phyloP scores from a whole-genome alignment of 1,140 invertebrate species.

The Magallana ariakensis region DNA sequence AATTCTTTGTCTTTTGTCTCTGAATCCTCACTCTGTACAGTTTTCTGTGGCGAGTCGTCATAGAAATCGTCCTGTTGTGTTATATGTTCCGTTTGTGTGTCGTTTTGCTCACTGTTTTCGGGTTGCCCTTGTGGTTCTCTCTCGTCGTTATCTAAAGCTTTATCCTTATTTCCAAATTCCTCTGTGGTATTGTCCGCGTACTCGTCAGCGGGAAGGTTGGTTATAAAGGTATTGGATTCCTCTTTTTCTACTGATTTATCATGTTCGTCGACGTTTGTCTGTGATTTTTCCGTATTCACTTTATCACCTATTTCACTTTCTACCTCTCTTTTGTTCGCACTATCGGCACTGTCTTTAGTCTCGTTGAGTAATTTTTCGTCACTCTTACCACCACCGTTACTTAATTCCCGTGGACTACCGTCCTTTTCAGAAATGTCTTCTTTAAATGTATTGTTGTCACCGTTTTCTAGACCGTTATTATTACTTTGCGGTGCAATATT shows the following conservation, averaged over 20 bases:
- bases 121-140: background rate
- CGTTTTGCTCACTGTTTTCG: background rate
- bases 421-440: background rate
- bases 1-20: background rate
- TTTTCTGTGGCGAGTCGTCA: background rate
- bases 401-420: background rate
- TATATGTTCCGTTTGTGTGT: background rate
- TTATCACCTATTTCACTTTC: background rate
- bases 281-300: background rate
- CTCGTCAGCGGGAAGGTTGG: background rate
- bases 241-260: background rate
- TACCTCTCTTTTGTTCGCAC: background rate
- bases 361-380: background rate
- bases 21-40: background rate
- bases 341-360: background rate
- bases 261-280: background rate
- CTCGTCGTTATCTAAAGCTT: background rate
- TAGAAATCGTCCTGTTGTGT: background rate
- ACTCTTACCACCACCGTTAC: background rate
- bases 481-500: background rate
- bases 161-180: background rate
- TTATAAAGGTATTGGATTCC: slow-evolving; percentile 10
- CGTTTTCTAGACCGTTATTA: background rate
- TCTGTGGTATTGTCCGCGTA: background rate
- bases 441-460: background rate